Evolutionary conservation across 2,113 vertebrate genomes (phyloP), one percentile per base, ranked within the genome.

Genomic region (Vulpes lagopus): DNA sequence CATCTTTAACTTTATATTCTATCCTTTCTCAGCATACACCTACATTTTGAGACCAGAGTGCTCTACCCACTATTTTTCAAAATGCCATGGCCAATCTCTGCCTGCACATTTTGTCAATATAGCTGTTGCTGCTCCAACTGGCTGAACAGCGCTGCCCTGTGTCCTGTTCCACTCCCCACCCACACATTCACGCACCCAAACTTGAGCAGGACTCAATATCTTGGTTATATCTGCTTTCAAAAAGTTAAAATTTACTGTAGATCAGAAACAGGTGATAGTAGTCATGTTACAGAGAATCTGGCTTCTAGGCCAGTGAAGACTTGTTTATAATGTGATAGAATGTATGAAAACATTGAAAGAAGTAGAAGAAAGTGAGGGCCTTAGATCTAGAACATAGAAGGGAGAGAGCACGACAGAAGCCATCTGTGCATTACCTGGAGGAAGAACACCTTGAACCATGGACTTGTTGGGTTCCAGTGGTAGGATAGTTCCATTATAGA

Each of bases 221-320:
- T 80, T 90, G 60, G 51, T 84, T 55, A 49, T 11, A 16, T 74
- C 12, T 93, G 20, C 43, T 93, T 94, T 71, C 60, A 91, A 81
- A 91, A 67, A 97, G 71, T 83, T 96, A 95, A 93, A 59, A 85
- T 85, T 94, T 84, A 67, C 14, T 78, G 22, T 65, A 32, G 32
- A 82, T 67, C 32, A 96, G 49, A 79, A 80, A 86, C 12, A 87
- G 79, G 15, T 89, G 38, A 89, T 0, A 92, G n/a, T 25, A 76
- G n/a, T 92, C 23, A 91, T 64, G 19, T 73, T 87, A 87, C 79
- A 95, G 38, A 90, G 53, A 95, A 85, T 32, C 35, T 94, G 35
- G 57, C 43, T 88, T 93, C 71, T 84, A 84, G 59, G 64, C 51
- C n/a, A 93, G 74, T 49, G 5, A 84, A 20, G n/a, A 84, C 67